Conservation (phyloP, 2,113 vertebrate species). For the Chauna torquata region DNA sequence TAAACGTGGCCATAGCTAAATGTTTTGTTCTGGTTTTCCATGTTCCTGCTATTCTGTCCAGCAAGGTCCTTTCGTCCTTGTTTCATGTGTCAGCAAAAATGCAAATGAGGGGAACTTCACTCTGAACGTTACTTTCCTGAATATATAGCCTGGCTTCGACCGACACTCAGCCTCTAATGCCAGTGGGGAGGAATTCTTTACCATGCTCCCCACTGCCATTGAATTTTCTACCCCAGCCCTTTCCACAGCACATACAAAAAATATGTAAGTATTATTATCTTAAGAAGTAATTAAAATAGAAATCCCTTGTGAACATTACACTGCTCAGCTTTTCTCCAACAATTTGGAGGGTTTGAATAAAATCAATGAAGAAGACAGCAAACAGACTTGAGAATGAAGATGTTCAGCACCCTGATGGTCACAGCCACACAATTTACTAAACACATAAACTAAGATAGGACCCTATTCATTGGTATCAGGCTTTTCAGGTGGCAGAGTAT, state of each 20-base stretch:
- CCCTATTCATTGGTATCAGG: neutral
- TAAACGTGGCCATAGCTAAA: neutral
- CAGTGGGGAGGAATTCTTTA: neutral
- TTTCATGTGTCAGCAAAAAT: neutral
- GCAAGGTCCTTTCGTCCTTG: neutral
- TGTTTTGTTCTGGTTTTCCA: neutral
- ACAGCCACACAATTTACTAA: neutral
- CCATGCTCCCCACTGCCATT: fast-evolving
- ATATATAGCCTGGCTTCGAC: neutral
- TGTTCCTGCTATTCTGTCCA: neutral
- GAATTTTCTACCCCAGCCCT: neutral
- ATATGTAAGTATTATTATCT: neutral
- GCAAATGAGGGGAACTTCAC: neutral
- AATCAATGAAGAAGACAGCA: neutral
- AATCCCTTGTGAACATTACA: neutral
- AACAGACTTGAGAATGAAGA: neutral
- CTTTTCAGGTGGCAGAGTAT: neutral
- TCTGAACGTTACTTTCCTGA: neutral
- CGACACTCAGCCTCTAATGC: neutral
- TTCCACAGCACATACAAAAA: neutral
- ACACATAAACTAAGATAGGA: neutral
- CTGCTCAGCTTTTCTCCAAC: neutral
- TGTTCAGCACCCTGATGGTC: neutral
- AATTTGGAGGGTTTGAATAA: neutral
- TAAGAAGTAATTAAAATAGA: neutral